phyloP scores from a whole-genome alignment of 2,888 invertebrate genomes.

The Oxystoma pomonae region DNA sequence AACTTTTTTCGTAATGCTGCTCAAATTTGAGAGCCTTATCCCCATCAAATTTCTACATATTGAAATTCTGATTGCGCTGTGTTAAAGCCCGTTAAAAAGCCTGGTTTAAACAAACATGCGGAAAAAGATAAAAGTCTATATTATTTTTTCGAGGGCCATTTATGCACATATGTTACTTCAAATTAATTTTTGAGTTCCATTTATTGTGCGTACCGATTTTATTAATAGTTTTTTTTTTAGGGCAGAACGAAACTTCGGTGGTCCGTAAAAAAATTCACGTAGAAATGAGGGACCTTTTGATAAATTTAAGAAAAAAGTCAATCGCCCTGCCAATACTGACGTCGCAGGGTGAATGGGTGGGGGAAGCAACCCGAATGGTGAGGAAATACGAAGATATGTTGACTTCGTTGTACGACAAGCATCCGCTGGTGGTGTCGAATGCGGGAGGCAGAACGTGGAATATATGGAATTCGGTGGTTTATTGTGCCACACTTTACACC shows the following conservation, averaged over 20 bases:
- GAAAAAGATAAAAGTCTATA: too few species aligned
- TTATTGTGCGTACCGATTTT: too few species aligned
- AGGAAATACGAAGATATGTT: conserved; percentile 14
- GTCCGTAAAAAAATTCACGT: conserved; percentile 19
- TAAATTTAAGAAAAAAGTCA: conserved; percentile 17
- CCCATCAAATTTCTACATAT: too few species aligned
- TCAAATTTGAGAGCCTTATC: too few species aligned
- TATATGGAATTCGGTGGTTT: conserved; percentile 84
- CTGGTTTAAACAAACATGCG: too few species aligned
- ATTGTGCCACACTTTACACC: conserved; percentile 82
- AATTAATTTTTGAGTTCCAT: too few species aligned
- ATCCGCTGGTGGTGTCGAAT: conserved; percentile 30
- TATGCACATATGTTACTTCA: too few species aligned
- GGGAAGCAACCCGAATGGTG: conserved; percentile 17
- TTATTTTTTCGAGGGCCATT: too few species aligned
- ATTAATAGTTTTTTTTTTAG: conserved; percentile 11
- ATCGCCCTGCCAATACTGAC: conserved; percentile 14
- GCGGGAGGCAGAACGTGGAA: conserved; percentile 62
- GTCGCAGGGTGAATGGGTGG: conserved; percentile 18
- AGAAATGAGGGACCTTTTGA: conserved; percentile 16
- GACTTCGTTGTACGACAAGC: conserved; percentile 14
- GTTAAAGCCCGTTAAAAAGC: too few species aligned
- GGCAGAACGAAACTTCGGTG: conserved; percentile 21
- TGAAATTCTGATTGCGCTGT: too few species aligned
- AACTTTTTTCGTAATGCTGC: too few species aligned